These are phyloP conservation scores for Epizoanthus rinbou DNA, from an alignment of 92 coral and sea anemone species.

Conservation along the genomic window DNA sequence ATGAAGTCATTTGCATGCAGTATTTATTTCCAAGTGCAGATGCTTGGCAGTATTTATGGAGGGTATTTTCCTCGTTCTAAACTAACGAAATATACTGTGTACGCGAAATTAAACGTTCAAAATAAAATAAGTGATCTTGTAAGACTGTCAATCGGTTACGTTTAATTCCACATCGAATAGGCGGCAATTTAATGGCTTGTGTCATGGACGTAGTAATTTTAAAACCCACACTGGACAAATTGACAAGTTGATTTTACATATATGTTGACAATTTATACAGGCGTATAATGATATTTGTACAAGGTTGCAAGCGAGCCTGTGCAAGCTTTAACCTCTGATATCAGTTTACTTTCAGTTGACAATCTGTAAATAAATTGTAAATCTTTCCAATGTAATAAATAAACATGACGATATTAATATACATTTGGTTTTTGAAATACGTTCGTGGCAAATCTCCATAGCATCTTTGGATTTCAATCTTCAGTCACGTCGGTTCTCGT, in stretches of 20 bases:
- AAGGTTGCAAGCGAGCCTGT: too few relatives aligned
- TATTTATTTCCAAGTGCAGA: not conserved
- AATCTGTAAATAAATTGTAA: too few relatives aligned
- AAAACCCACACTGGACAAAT: not conserved
- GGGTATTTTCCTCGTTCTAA: not conserved
- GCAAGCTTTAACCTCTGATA: too few relatives aligned
- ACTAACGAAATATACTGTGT: not conserved
- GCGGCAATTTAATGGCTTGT: not conserved
- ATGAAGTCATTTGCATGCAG: not conserved
- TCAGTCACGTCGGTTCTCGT: too few relatives aligned
- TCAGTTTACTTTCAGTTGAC: too few relatives aligned
- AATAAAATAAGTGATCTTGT: too few relatives aligned
- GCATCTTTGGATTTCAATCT: too few relatives aligned
- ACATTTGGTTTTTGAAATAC: too few relatives aligned
- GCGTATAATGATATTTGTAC: not conserved
- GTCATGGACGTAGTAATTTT: not conserved
- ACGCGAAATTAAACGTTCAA: not conserved
- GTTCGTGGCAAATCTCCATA: too few relatives aligned
- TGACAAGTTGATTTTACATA: not conserved
- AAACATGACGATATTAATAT: too few relatives aligned
- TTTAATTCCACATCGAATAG: not conserved
- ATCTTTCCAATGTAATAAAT: too few relatives aligned
- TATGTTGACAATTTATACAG: not conserved
- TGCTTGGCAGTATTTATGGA: not conserved
- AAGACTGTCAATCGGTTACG: too few relatives aligned